Evolutionary conservation across 2,888 invertebrate genomes (phyloP).

Genomic region (Apantesis nais): DNA sequence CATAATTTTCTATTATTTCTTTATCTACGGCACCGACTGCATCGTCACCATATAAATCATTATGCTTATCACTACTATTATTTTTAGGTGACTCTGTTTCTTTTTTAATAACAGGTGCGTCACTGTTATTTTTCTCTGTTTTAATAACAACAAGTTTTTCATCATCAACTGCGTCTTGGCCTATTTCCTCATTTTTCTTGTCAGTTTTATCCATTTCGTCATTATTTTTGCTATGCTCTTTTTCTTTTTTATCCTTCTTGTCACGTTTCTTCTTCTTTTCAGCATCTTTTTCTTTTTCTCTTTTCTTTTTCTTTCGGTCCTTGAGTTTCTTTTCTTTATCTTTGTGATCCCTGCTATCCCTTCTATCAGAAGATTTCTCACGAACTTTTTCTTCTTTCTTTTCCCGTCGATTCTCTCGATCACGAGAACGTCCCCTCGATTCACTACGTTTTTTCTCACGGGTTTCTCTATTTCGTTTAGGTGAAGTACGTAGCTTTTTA

Average conservation of each 20-base stretch:
- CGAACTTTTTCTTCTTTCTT: constrained; percentile 81
- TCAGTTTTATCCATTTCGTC: constrained; percentile 55
- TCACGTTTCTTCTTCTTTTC: constrained; percentile 83
- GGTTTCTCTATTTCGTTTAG: constrained; percentile 71
- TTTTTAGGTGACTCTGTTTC: constrained; percentile 49
- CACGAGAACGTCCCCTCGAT: constrained; percentile 78
- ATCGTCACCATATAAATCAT: constrained; percentile 85
- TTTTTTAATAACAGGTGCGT: constrained; percentile 31
- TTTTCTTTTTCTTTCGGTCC: constrained; percentile 80
- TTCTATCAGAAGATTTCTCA: constrained; percentile 77
- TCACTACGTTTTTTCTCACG: constrained; percentile 79
- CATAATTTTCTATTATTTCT: constrained; percentile 85
- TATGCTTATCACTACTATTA: constrained; percentile 51
- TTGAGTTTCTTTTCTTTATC: constrained; percentile 85
- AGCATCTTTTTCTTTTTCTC: constrained; percentile 82
- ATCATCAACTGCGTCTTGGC: constrained; percentile 14
- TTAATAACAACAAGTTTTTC: constrained; percentile 36
- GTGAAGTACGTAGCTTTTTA: constrained; percentile 69
- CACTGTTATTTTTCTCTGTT: constrained; percentile 39
- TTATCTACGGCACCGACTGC: constrained; percentile 84
- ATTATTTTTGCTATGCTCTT: constrained; percentile 66
- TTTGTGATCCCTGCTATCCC: constrained; percentile 77
- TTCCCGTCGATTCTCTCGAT: constrained; percentile 83
- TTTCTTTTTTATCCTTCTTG: constrained; percentile 85
- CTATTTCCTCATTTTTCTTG: constrained; percentile 28